These are phyloP conservation scores for Octopus bimaculoides DNA, from an alignment of 1,140 invertebrate genomes.

Conservation along the genomic window DNA sequence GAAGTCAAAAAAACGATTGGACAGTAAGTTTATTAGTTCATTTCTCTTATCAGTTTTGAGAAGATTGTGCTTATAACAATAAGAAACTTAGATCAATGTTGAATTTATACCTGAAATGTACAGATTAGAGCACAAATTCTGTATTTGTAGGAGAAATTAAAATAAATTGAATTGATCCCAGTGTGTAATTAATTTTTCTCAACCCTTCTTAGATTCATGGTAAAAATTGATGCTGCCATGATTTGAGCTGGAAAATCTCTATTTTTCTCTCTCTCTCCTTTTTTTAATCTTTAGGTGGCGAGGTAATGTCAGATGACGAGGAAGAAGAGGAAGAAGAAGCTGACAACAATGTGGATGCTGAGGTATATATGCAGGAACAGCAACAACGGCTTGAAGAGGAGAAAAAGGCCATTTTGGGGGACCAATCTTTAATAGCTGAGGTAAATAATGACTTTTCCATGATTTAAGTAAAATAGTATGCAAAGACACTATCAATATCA, in stretches of 20 bases:
- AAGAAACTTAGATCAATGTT: no score
- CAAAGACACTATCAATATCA: no score
- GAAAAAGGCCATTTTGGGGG: slow-evolving; percentile 59
- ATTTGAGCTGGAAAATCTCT: not conserved
- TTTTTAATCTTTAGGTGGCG: slow-evolving; percentile 35
- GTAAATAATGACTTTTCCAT: slow-evolving; percentile 31
- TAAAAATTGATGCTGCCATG: not conserved
- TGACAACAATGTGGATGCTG: slow-evolving; percentile 52
- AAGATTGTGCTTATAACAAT: no score
- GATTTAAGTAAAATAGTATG: no score
- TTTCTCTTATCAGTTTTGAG: no score
- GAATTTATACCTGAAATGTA: no score
- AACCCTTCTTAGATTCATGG: no score
- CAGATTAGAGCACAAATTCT: no score
- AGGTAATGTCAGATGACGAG: slow-evolving; percentile 42
- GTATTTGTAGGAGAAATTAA: no score
- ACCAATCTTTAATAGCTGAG: slow-evolving; percentile 60
- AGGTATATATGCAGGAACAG: slow-evolving; percentile 58
- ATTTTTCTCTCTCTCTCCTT: not conserved
- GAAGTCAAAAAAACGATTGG: slow-evolving; percentile 23
- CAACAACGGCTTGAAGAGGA: slow-evolving; percentile 62
- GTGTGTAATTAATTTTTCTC: no score
- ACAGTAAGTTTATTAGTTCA: not conserved
- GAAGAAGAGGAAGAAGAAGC: slow-evolving; percentile 54
- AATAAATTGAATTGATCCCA: no score